A percentile compares a stretch with the other conserved stretches of the same genome.
These are phyloP conservation scores for Luehdorfia chinensis DNA, from an alignment of 1,140 invertebrate genomes.

Conservation along the genomic window DNA sequence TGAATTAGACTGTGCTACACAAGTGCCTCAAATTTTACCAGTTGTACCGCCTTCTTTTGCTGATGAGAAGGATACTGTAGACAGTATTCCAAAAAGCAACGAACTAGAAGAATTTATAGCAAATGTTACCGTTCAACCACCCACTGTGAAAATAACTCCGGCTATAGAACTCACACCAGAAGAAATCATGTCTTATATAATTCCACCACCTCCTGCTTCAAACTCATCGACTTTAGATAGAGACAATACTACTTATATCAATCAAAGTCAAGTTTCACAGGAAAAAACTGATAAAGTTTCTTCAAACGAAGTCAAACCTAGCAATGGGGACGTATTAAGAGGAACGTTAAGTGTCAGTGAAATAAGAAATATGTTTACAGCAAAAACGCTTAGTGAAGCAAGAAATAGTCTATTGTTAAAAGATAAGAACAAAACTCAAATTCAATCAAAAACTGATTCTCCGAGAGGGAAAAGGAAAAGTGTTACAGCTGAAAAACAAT, in stretches of 20 bases:
- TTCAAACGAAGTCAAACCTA: conserved; percentile 36
- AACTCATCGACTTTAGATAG: conserved; percentile 64
- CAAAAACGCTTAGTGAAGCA: conserved; percentile 71
- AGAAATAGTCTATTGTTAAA: conserved; percentile 73
- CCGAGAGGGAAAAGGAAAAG: conserved; percentile 73
- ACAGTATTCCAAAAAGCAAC: conserved; percentile 41
- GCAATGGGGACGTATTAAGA: conserved; percentile 70
- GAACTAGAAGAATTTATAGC: conserved; percentile 88
- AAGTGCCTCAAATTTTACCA: conserved; percentile 80
- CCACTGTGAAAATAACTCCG: conserved; percentile 82
- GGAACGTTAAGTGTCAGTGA: conserved; percentile 72
- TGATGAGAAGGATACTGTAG: conserved; percentile 70
- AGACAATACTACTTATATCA: conserved; percentile 58
- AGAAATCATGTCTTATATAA: conserved; percentile 88
- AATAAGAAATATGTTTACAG: conserved; percentile 74
- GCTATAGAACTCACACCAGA: conserved; percentile 85
- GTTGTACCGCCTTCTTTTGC: conserved; percentile 85
- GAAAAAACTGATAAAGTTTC: conserved; percentile 39
- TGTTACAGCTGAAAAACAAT: conserved; percentile 48
- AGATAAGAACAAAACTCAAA: conserved; percentile 60
- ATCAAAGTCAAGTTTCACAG: conserved; percentile 53
- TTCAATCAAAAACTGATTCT: conserved; percentile 60
- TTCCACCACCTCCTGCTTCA: conserved; percentile 85
- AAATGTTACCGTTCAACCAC: conserved; percentile 88
- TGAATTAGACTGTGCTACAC: conserved; percentile 81